These are phyloP conservation scores for Mastomys natalensis DNA, from an alignment of 2,113 vertebrate genomes.

Conservation along the genomic window DNA sequence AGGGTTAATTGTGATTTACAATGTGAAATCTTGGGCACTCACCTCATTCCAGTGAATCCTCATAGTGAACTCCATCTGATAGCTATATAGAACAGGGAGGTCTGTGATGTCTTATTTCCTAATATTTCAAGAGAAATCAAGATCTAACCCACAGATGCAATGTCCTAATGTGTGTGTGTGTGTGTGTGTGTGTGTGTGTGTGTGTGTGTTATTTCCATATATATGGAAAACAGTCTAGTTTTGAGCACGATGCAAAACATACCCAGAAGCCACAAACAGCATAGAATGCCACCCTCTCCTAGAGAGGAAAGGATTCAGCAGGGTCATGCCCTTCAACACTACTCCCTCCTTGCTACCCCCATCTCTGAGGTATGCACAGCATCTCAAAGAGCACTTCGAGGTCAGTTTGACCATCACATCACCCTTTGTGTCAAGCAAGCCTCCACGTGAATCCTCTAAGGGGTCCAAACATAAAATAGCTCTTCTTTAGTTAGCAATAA, in stretches of 20 bases:
- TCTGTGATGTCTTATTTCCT: not conserved
- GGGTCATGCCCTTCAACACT: not conserved
- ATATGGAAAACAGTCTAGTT: not conserved
- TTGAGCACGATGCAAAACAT: not conserved
- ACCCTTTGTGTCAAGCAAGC: not conserved
- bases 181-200: no score
- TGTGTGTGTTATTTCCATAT: no score
- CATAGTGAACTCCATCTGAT: not conserved
- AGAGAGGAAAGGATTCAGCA: not conserved
- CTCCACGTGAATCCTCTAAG: not conserved
- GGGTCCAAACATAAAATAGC: not conserved
- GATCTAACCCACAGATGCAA: not conserved
- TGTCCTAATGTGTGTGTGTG: not conserved
- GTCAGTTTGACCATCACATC: not conserved
- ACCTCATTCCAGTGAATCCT: not conserved
- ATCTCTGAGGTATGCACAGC: not conserved
- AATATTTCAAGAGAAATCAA: not conserved
- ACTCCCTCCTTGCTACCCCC: not conserved
- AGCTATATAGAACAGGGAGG: fast-evolving
- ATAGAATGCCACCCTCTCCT: not conserved
- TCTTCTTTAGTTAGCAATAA: not conserved
- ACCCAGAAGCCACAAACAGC: not conserved
- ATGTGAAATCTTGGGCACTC: not conserved
- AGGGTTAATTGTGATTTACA: not conserved
- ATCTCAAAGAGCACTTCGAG: not conserved